Evolutionary conservation across 1,140 invertebrate genomes (phyloP).

Genomic region (Micrasema minimum): DNA sequence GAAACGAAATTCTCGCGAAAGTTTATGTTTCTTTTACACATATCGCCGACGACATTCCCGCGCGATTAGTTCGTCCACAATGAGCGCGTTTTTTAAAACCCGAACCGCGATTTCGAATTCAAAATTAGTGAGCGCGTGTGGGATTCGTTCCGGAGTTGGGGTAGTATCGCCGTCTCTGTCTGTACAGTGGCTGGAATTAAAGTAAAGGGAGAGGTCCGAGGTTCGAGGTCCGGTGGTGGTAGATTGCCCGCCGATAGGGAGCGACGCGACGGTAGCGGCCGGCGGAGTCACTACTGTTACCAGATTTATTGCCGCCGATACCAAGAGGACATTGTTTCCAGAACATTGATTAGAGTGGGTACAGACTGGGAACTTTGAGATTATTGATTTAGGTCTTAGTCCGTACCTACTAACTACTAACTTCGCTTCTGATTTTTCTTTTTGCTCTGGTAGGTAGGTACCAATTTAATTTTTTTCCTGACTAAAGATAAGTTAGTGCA

Average conservation of each 20-base stretch:
- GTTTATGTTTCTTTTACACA: background rate
- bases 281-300: background rate
- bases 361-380: too few relatives aligned
- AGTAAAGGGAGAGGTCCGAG: slow-evolving; percentile 1
- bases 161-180: slow-evolving; percentile 61
- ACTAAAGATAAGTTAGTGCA: too few relatives aligned
- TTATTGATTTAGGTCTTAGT: too few relatives aligned
- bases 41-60: slow-evolving; percentile 20
- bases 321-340: slow-evolving; percentile 4
- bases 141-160: slow-evolving; percentile 53
- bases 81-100: slow-evolving; percentile 25
- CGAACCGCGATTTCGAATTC: slow-evolving; percentile 25
- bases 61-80: slow-evolving; percentile 26
- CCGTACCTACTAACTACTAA: too few relatives aligned
- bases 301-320: slow-evolving; percentile 26
- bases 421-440: background rate
- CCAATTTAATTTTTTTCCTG: background rate
- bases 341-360: background rate
- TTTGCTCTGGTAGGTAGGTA: background rate
- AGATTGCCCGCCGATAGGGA: background rate
- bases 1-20: background rate
- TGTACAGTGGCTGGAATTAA: slow-evolving; percentile 6
- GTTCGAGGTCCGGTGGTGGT: background rate
- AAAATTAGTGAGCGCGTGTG: slow-evolving; percentile 65
- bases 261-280: background rate